Evolutionary conservation across 2,888 invertebrate species (phyloP).

Genomic region (Apantesis nais): DNA sequence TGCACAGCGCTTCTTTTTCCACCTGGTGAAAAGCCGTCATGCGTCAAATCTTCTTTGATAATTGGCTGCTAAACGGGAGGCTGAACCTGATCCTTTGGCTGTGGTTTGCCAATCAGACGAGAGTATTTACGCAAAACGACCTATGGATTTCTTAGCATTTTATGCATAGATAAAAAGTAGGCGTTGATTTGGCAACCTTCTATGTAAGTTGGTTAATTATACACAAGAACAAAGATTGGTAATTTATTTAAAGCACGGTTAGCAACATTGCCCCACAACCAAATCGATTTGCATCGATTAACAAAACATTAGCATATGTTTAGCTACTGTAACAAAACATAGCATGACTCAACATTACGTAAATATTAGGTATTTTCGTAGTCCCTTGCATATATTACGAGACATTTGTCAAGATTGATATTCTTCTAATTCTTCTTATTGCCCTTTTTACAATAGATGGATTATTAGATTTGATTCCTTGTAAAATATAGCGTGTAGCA

Average conservation of each 20-base stretch:
- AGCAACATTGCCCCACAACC: constrained; percentile 28
- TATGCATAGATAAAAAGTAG: neutral
- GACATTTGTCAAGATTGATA: neutral
- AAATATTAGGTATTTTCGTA: constrained; percentile 3
- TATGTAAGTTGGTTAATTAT: neutral
- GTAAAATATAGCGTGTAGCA: neutral
- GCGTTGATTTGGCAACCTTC: neutral
- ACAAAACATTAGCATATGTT: constrained; percentile 48
- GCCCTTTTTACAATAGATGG: neutral
- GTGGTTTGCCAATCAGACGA: neutral
- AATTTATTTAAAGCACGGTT: constrained; percentile 14
- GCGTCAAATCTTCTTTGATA: neutral
- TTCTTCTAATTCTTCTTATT: neutral
- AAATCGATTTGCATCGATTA: constrained; percentile 44
- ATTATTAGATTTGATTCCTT: no score
- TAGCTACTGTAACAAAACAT: constrained; percentile 45
- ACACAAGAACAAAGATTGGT: constrained; percentile 4
- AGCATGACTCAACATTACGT: constrained; percentile 35
- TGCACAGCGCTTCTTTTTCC: neutral
- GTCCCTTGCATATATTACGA: neutral
- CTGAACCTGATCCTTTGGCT: neutral
- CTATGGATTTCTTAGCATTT: neutral
- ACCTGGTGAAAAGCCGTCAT: neutral
- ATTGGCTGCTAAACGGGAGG: neutral
- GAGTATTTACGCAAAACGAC: neutral